These are phyloP conservation scores for Phragmatobia fuliginosa DNA, from an alignment of 2,888 invertebrate species.

Conservation along the genomic window DNA sequence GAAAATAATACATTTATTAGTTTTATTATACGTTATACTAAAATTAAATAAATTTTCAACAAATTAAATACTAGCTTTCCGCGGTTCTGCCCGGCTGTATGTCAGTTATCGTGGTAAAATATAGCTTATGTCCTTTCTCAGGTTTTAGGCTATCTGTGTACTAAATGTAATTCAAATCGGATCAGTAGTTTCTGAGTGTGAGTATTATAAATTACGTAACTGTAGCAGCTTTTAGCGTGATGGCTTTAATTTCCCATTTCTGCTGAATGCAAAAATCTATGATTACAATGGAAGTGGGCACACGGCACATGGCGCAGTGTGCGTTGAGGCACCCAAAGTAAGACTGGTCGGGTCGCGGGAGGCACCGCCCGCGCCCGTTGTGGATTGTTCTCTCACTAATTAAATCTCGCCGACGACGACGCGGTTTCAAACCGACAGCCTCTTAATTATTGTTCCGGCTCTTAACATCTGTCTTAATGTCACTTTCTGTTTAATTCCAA, in stretches of 20 bases:
- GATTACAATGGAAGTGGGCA: neutral
- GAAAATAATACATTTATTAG: no score
- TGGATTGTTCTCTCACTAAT: slow-evolving; percentile 82
- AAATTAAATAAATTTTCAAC: no score
- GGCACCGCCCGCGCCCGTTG: slow-evolving; percentile 41
- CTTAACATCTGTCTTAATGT: slow-evolving; percentile 85
- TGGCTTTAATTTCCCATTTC: neutral
- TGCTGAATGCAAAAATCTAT: neutral
- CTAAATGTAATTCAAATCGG: neutral
- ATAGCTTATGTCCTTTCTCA: no score
- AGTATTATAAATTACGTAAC: neutral
- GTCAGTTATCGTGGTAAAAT: no score
- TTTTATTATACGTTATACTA: no score
- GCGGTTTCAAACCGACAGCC: slow-evolving; percentile 83
- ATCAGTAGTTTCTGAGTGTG: no score
- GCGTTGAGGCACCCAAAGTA: slow-evolving; percentile 43
- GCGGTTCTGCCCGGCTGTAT: no score
- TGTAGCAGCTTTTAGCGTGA: neutral
- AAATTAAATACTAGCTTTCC: no score
- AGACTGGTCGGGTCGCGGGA: slow-evolving; percentile 43
- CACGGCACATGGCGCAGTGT: slow-evolving; percentile 7
- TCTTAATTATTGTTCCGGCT: slow-evolving; percentile 85
- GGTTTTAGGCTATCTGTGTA: neutral
- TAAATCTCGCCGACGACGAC: slow-evolving; percentile 82
- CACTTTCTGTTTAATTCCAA: slow-evolving; percentile 80